Percentiles rank a stretch among this genome's conserved stretches.
phyloP scores from a whole-genome alignment of 2,888 invertebrate species.

The Suillia variegata region DNA sequence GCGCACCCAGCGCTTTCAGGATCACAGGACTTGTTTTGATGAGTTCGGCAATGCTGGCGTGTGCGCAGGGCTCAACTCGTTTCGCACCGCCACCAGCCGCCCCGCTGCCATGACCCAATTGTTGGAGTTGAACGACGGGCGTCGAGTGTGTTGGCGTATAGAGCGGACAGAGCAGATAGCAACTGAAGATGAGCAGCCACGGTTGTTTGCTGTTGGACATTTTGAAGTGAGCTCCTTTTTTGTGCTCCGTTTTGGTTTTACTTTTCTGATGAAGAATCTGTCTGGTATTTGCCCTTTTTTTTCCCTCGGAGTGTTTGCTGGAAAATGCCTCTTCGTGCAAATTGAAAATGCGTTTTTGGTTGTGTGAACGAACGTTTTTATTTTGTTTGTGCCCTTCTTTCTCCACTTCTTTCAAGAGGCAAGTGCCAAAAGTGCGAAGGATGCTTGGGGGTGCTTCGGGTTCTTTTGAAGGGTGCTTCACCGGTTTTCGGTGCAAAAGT shows the following conservation, averaged over 20 bases:
- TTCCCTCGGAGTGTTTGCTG: neutral
- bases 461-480: too few relatives aligned
- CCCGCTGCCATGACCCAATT: slow-evolving; percentile 13
- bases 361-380: neutral
- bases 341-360: neutral
- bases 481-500: slow-evolving; percentile 15
- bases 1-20: slow-evolving; percentile 58
- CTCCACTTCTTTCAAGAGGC: too few relatives aligned
- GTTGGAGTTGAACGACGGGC: too few relatives aligned
- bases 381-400: too few relatives aligned
- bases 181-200: slow-evolving; percentile 31
- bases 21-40: slow-evolving; percentile 60
- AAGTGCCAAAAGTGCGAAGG: neutral
- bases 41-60: slow-evolving; percentile 57
- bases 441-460: neutral
- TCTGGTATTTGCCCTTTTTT: neutral
- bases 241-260: neutral
- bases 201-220: slow-evolving; percentile 13
- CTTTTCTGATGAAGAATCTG: neutral
- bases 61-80: slow-evolving; percentile 45
- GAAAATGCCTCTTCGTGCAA: neutral
- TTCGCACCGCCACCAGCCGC: too few relatives aligned
- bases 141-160: slow-evolving; percentile 19
- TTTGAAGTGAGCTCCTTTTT: neutral
- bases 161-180: slow-evolving; percentile 30